Percentiles rank a stretch among this genome's conserved stretches.
phyloP scores from a whole-genome alignment of 2,113 vertebrate genomes.

The Daboia siamensis region DNA sequence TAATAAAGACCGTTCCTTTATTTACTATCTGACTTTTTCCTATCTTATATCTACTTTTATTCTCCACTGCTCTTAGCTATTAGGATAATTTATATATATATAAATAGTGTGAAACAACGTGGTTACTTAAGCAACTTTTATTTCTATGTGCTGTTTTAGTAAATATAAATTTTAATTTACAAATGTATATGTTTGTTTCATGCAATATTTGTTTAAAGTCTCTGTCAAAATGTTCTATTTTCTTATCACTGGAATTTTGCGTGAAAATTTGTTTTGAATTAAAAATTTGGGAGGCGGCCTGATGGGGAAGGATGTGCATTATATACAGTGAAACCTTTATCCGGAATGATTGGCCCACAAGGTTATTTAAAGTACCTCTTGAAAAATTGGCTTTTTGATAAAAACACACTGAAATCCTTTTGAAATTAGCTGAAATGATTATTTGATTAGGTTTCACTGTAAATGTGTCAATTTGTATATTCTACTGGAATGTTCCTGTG shows the following conservation, averaged over 20 bases:
- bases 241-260: conserved; percentile 18
- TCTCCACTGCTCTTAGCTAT: not conserved
- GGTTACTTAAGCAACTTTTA: conserved; percentile 1
- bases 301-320: conserved; percentile 48
- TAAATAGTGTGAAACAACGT: not conserved
- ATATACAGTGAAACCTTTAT: conserved; percentile 65
- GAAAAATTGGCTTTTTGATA: conserved; percentile 22
- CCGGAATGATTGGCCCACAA: conserved; percentile 36
- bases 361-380: not conserved
- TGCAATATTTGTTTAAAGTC: conserved; percentile 25
- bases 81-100: not conserved
- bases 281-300: conserved; percentile 43
- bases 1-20: not conserved
- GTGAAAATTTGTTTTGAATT: conserved; percentile 46
- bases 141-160: conserved; percentile 9
- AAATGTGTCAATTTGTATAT: conserved; percentile 69
- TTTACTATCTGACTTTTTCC: not conserved
- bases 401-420: not conserved
- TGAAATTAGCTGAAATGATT: conserved; percentile 42
- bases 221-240: conserved; percentile 26
- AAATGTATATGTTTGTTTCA: conserved; percentile 17
- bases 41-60: not conserved
- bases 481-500: conserved; percentile 68
- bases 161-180: conserved; percentile 1
- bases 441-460: conserved; percentile 68